Conservation (phyloP, 2,113 vertebrate genomes). For the Stercorarius parasiticus region DNA sequence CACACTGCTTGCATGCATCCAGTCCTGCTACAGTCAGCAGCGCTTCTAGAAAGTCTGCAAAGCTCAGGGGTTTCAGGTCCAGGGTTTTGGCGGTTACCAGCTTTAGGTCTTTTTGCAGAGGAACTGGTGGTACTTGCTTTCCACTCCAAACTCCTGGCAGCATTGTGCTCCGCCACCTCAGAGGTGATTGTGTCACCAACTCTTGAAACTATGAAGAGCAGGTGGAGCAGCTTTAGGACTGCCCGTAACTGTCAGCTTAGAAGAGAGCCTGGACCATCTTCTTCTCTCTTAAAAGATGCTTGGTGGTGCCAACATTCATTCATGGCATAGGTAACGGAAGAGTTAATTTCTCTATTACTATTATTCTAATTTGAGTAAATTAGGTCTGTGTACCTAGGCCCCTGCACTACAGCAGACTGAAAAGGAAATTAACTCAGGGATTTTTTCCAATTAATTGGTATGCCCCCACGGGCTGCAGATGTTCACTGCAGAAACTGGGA, state of each 20-base stretch:
- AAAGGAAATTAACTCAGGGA: slow-evolving; percentile 71
- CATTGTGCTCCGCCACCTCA: neutral
- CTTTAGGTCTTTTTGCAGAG: neutral
- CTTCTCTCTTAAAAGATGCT: neutral
- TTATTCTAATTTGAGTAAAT: slow-evolving; percentile 65
- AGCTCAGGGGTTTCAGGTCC: neutral
- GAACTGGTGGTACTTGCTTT: neutral
- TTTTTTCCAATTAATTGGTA: slow-evolving; percentile 73
- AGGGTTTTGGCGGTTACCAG: neutral
- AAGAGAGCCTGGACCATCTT: neutral
- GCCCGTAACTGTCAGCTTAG: neutral
- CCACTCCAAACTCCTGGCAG: neutral
- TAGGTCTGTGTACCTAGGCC: slow-evolving; percentile 58
- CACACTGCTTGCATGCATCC: neutral
- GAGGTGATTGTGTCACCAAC: neutral
- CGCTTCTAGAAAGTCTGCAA: neutral
- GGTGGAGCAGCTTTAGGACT: neutral
- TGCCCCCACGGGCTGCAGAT: slow-evolving; percentile 48
- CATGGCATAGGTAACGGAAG: neutral
- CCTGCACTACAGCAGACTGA: slow-evolving; percentile 51
- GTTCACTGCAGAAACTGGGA: slow-evolving; percentile 59
- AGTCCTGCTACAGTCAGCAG: neutral
- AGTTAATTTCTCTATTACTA: neutral
- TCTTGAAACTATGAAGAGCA: neutral
- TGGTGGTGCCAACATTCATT: neutral